Base-by-base conservation (phyloP, 2,888 invertebrate genomes). In the Ceratothoa steindachneri region DNA sequence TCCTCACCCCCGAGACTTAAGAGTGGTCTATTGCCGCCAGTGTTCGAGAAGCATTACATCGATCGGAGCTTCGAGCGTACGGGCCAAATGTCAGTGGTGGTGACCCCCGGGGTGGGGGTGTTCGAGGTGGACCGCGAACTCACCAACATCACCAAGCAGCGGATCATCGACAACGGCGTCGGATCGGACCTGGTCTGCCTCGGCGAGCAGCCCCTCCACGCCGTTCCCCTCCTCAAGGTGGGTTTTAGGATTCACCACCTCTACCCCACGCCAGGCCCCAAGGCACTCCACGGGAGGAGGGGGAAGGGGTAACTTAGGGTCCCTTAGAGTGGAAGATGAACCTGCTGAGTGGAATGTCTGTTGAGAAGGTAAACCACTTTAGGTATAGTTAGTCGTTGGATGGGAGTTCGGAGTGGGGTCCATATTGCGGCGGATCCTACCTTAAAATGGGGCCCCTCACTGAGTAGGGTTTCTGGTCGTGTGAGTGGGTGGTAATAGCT, bases 31-130 rank as follows among this genome's bases (percentile, higher is more conserved):
- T n/a, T n/a, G n/a, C n/a, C n/a, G n/a, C n/a, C 84, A 93, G 96
- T 96, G 9, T 98, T 98, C 86, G 98, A 98, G 85, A 96, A 97
- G 84, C 98, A 98, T 85, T 97, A 96, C 84, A 85, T 97, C 82
- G 99, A 99, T 85, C 88, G 99, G 75, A 96, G 96, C 84, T 97
- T 99, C 84, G 99, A 99, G 84, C 89, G 99, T 76, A 98, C 98
- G 0, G 99, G 99, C 0, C 99, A 99, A 83, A 87, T 98, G 24
- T 96, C 96, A 70, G 95, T 99, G 7, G 97, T 99, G 0, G 93
- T 99, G 72, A 98, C 98, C 0, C 98, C 99, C 0, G 98, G 98
- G 0, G 95, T 97, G 4, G 99, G 99, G 0, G 97, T 99, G 0
- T 99, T 98, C 85, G 97, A 98, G 85, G 99, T 99, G 0, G 97